Base-by-base conservation (phyloP, 1,140 invertebrate species). In the Amyelois transitella region DNA sequence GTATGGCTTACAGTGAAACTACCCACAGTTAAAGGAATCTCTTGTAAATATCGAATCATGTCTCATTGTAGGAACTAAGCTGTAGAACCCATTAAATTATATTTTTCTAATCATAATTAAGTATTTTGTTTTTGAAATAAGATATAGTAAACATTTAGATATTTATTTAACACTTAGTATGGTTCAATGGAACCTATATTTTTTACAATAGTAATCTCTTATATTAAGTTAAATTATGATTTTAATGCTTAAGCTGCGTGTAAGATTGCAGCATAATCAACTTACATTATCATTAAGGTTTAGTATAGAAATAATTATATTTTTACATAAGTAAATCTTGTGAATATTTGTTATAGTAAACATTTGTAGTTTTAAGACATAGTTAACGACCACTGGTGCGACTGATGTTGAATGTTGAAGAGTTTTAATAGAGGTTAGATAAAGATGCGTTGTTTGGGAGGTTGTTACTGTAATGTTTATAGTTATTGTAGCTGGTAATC, bases 371-470 rank as follows among this genome's bases (percentile, higher is more conserved):
- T n/a, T 78, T 80, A 75, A 70, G 18, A 73, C 69, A 61, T 74
- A 70, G 75, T 75, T 73, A 83, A 84, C 72, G 75, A 85, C 70
- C 76, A 83, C 67, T 85, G 81, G 84, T 87, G 84, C 84, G 80
- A 84, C 75, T 83, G 78, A 81, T 85, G 84, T 87, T 87, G 77
- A 87, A 82, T 61, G 72, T 87, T 87, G 83, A 85, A 72, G 78
- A 85, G 75, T 81, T 84, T 86, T 84, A 79, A 83, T 83, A 81
- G 74, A 64, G 80, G 80, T 86, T 87, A 84, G 81, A 68, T 57
- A 69, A 53, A 68, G 71, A 68, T 59, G 59, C 58, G 81, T 81
- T 85, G 75, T 84, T 85, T 77, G 80, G 55, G 60, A 75, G 80
- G 77, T 85, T 85, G 83, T 82, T 84, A 79, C 78, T 75, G 64